Evolutionary conservation across 2,888 invertebrate species (phyloP).

Genomic region (Dynastes tityus): DNA sequence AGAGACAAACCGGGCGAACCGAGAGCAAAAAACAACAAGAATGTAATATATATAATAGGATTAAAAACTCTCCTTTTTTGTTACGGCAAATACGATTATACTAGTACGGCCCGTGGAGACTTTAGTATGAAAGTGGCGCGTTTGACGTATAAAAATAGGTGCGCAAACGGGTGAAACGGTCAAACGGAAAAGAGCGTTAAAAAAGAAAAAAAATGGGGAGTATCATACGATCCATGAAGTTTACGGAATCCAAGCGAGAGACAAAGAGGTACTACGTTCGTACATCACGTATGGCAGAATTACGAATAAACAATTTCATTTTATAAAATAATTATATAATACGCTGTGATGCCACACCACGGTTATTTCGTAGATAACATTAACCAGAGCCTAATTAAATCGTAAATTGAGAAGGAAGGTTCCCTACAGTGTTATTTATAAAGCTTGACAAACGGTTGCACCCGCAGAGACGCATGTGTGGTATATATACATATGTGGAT

Average conservation of each 20-base stretch:
- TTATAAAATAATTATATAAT: constrained; percentile 51
- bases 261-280: background rate
- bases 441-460: too few species aligned
- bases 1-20: constrained; percentile 12
- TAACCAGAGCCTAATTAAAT: constrained; percentile 63
- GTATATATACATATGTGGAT: too few species aligned
- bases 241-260: background rate
- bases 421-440: constrained; percentile 57
- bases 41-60: constrained; percentile 43
- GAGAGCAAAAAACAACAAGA: constrained; percentile 36
- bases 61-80: constrained; percentile 37
- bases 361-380: constrained; percentile 59
- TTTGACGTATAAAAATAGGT: constrained; percentile 1
- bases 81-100: constrained; percentile 37
- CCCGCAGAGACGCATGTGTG: too few species aligned
- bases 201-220: background rate
- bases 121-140: background rate
- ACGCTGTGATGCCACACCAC: constrained; percentile 61
- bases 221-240: background rate
- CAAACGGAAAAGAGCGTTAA: background rate
- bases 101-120: background rate
- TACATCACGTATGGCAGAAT: background rate
- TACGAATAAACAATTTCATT: constrained; percentile 48
- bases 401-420: constrained; percentile 66
- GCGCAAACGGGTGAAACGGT: constrained; percentile 5